A percentile compares a stretch with the other conserved stretches of the same genome.
phyloP scores from a whole-genome alignment of 2,888 invertebrate species.

The Drosophila phalerata region DNA sequence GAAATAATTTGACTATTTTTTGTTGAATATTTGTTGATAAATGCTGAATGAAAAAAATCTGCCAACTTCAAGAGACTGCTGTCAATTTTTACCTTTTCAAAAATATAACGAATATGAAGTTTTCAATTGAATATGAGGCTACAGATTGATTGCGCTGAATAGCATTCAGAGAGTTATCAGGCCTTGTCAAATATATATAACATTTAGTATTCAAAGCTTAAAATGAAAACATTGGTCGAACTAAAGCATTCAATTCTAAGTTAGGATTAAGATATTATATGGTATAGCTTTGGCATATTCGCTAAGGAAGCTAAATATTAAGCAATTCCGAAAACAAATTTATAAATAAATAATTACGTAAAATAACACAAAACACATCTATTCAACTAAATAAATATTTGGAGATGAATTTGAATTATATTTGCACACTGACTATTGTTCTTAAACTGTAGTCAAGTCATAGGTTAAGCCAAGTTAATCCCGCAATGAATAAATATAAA shows the following conservation, averaged over 20 bases:
- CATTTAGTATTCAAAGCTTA: neutral
- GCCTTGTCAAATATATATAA: neutral
- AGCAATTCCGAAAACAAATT: neutral
- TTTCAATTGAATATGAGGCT: neutral
- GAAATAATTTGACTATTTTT: neutral
- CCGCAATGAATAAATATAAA: constrained; percentile 5
- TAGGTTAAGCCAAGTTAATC: neutral
- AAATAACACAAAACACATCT: too few species aligned
- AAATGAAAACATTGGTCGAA: neutral
- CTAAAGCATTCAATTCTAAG: neutral
- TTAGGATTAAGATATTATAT: neutral
- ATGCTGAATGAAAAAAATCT: neutral
- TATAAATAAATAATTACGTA: neutral
- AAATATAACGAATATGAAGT: neutral
- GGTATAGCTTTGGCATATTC: neutral
- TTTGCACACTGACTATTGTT: neutral
- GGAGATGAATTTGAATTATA: neutral
- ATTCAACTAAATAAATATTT: neutral
- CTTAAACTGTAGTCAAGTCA: neutral
- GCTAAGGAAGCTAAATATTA: neutral
- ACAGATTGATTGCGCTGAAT: neutral
- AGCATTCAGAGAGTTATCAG: neutral
- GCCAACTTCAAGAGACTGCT: neutral
- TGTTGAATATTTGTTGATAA: neutral
- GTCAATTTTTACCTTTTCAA: neutral